Conservation (phyloP, 2,888 invertebrate species). For the Euplexia lucipara region DNA sequence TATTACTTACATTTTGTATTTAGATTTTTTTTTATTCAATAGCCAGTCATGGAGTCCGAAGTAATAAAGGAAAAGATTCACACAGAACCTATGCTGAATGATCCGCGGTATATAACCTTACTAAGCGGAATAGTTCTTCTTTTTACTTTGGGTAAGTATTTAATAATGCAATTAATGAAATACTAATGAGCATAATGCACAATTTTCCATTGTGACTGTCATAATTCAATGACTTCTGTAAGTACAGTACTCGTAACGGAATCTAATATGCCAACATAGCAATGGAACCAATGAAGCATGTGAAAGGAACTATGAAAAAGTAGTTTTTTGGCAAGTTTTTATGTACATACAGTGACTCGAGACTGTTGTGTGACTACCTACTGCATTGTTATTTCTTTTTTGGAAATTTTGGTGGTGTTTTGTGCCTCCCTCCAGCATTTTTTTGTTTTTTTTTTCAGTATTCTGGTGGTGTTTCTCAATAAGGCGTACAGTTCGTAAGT, state of each 20-base stretch:
- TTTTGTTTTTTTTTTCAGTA: conserved; percentile 83
- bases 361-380: background rate
- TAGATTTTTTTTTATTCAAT: conserved; percentile 14
- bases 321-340: background rate
- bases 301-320: conserved; percentile 10
- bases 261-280: conserved; percentile 40
- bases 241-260: background rate
- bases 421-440: too few relatives aligned
- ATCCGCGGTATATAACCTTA: conserved; percentile 88
- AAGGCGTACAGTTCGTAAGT: conserved; percentile 91
- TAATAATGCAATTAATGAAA: background rate
- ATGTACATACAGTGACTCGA: background rate
- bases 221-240: background rate
- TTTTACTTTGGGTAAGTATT: conserved; percentile 83
- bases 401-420: conserved; percentile 92
- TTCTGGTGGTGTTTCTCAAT: conserved; percentile 92
- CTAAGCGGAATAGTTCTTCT: conserved; percentile 83
- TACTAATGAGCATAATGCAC: background rate
- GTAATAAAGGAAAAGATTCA: conserved; percentile 87
- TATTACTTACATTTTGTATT: conserved; percentile 12
- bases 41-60: conserved; percentile 80
- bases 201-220: background rate
- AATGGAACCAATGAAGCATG: conserved; percentile 6
- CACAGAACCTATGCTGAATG: conserved; percentile 85
- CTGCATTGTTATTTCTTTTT: conserved; percentile 67